Conservation (phyloP, 2,113 vertebrate genomes). For the Nibea albiflora region DNA sequence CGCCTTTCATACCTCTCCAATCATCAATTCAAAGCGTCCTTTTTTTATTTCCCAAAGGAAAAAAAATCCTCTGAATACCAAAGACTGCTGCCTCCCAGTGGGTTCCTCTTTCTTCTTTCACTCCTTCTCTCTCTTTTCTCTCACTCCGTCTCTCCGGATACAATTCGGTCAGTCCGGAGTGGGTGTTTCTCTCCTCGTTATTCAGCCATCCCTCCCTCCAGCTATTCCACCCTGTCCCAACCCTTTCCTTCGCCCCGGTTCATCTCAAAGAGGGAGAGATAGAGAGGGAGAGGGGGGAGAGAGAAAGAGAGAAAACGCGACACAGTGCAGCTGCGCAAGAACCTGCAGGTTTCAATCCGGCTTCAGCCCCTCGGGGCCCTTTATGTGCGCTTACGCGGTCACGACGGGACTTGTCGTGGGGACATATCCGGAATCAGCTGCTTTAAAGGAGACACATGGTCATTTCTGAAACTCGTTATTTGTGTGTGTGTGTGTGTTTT, state of each 20-base stretch:
- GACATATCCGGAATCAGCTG: constrained; percentile 18
- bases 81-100: constrained; percentile 50
- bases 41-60: constrained; percentile 50
- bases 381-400: constrained; percentile 33
- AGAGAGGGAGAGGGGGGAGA: constrained; percentile 18
- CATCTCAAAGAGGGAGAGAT: constrained; percentile 45
- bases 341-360: constrained; percentile 51
- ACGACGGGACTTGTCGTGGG: constrained; percentile 27
- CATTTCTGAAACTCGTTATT: not conserved
- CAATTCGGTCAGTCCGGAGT: constrained; percentile 71
- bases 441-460: constrained; percentile 31
- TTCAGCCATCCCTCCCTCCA: constrained; percentile 81
- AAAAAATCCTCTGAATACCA: constrained; percentile 64
- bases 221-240: constrained; percentile 73
- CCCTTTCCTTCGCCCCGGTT: constrained; percentile 62
- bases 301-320: constrained; percentile 25
- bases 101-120: constrained; percentile 41
- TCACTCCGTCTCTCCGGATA: constrained; percentile 66
- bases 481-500: constrained; percentile 15
- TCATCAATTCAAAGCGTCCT: constrained; percentile 72
- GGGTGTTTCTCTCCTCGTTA: constrained; percentile 78
- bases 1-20: constrained; percentile 73
- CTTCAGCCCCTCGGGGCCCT: constrained; percentile 47
- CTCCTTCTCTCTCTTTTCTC: constrained; percentile 42
- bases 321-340: constrained; percentile 62